Conservation (phyloP, 35 echinoderm and acorn worm genomes). For the Hemicentrotus pulcherrimus region DNA sequence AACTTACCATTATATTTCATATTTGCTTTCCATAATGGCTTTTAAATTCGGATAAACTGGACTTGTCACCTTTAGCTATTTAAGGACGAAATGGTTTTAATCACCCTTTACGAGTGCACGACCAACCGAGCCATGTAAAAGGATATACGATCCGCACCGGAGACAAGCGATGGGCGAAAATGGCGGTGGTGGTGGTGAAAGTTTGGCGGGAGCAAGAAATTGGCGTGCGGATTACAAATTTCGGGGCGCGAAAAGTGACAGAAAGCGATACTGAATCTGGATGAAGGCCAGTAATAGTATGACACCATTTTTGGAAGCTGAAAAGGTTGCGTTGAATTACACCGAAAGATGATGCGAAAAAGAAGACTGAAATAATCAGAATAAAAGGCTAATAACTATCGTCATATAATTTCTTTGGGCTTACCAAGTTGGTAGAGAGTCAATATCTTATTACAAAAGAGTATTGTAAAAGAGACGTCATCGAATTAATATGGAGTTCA, state of each 20-base stretch:
- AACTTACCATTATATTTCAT: background rate
- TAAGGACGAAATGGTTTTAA: background rate
- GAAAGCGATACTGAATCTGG: background rate
- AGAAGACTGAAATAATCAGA: background rate
- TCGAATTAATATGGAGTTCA: too few species aligned
- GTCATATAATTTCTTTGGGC: background rate
- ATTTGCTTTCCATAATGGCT: background rate
- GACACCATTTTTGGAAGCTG: background rate
- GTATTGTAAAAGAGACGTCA: too few species aligned
- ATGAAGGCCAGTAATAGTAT: background rate
- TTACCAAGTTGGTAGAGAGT: background rate
- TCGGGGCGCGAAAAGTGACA: background rate
- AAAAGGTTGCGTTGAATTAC: background rate
- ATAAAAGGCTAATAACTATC: background rate
- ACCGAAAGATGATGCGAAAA: background rate
- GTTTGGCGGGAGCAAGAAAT: background rate
- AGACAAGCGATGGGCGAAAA: background rate
- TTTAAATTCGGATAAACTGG: background rate
- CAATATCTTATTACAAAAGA: too few species aligned
- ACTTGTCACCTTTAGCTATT: background rate
- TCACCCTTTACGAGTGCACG: background rate
- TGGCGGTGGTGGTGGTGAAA: background rate
- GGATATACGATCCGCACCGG: background rate
- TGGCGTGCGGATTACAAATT: conserved; percentile 2
- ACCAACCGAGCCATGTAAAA: background rate